These are phyloP conservation scores for Drosophila saltans DNA, from an alignment of 1,140 invertebrate genomes.

Conservation along the genomic window DNA sequence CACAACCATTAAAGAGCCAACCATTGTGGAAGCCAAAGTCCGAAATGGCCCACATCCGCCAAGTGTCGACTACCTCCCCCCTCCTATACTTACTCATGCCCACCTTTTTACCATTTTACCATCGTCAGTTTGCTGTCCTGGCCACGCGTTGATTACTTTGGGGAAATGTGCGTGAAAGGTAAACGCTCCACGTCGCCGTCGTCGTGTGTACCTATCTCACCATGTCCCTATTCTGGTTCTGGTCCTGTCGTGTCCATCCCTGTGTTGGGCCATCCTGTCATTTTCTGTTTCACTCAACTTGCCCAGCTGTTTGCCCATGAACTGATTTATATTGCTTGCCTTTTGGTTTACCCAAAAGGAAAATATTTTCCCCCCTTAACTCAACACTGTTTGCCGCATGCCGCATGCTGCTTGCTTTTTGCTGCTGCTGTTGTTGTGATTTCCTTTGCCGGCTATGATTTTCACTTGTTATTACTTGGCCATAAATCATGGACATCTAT, in stretches of 20 bases:
- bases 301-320: slow-evolving; percentile 16
- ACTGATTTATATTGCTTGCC: slow-evolving; percentile 61
- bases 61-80: slow-evolving; percentile 40
- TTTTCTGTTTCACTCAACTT: slow-evolving; percentile 66
- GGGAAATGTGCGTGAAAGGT: slow-evolving; percentile 78
- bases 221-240: not conserved
- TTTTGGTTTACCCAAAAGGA: slow-evolving; percentile 30
- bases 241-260: not conserved
- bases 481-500: slow-evolving; percentile 65
- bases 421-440: slow-evolving; percentile 40
- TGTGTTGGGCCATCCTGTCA: slow-evolving; percentile 61
- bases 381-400: not conserved
- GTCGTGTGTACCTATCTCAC: slow-evolving; percentile 42
- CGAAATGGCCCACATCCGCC: slow-evolving; percentile 54
- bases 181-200: slow-evolving; percentile 42
- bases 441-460: slow-evolving; percentile 59
- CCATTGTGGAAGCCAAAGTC: slow-evolving; percentile 34
- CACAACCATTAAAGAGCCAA: slow-evolving; percentile 62
- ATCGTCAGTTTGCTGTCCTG: slow-evolving; percentile 57
- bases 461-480: slow-evolving; percentile 60
- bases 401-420: not conserved
- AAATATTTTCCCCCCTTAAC: not conserved
- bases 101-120: not conserved
- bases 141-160: slow-evolving; percentile 77
- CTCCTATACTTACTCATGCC: not conserved